Base-by-base conservation (phyloP, 2,888 invertebrate species). In the Drosophila peninsularis region DNA sequence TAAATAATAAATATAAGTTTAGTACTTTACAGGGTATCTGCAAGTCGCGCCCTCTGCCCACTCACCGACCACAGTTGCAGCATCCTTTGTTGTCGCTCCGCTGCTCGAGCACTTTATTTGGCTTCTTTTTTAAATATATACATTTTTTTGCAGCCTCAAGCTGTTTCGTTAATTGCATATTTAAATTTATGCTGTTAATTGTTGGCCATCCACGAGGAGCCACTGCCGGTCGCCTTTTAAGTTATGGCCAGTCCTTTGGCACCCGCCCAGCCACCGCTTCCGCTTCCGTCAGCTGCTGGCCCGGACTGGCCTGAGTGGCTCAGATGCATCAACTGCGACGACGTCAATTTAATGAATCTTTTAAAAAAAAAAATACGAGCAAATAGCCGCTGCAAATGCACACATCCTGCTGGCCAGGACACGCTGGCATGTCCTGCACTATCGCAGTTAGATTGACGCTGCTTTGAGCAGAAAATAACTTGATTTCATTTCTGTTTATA, bases 81-180 rank as follows among this genome's bases (percentile, higher is more conserved):
- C 32, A n/a, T 14, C 17, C 41, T 21, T 52, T 34, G 19, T n/a
- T 42, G 17, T 36, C 44, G 56, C 39, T n/a, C n/a, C 57, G 58
- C 34, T 54, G 56, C 37, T 57, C 49, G 52, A 39, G 45, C 44
- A 37, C 49, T 47, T 19, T 47, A 19, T 41, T 64, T 49, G 57
- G n/a, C 11, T 27, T 42, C 13, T 42, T 42, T 64, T 49, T 47
- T 66, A n/a, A 5, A 24, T 24, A 24, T 24, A 24, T 24, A 24
- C 4, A 3, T 62, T n/a, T 17, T 30, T 69, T 27, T 60, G 60
- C 56, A 60, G 80, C 89, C 68, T 70, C 85, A 83, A 90, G 85
- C 85, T 86, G 90, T 76, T 90, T 81, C 84, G 72, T 86, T 90
- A 90, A 86, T 89, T 86, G 90, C 90, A 89, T 87, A 90, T 90